Conservation (phyloP, 2,797 vertebrate genomes). For the Anolis apletophallus region DNA sequence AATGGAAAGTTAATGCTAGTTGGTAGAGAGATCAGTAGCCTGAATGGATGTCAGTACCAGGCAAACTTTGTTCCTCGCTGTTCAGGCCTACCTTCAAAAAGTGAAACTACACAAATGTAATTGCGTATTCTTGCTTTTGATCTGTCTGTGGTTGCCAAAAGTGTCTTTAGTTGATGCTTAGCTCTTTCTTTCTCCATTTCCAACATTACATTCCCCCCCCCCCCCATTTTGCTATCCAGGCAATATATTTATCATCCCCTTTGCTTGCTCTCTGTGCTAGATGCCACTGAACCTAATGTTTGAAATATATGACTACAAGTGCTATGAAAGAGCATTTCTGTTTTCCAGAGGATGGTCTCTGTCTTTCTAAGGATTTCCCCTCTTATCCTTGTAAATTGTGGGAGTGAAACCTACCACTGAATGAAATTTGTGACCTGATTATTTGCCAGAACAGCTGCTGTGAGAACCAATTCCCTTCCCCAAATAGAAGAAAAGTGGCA, state of each 20-base stretch:
- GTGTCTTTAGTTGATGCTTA: slow-evolving; percentile 53
- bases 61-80: neutral
- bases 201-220: slow-evolving; percentile 47
- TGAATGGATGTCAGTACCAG: neutral
- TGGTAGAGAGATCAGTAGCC: neutral
- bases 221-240: slow-evolving; percentile 56
- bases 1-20: neutral
- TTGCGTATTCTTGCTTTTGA: neutral
- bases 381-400: slow-evolving; percentile 44
- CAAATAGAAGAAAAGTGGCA: neutral
- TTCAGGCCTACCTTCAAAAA: slow-evolving; percentile 1
- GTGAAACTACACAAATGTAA: slow-evolving; percentile 32
- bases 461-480: neutral
- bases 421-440: slow-evolving; percentile 21
- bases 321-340: slow-evolving; percentile 45
- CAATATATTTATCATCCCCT: slow-evolving; percentile 59
- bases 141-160: slow-evolving; percentile 43
- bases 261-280: slow-evolving; percentile 51
- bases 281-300: slow-evolving; percentile 59
- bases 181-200: slow-evolving; percentile 27
- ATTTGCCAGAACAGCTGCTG: slow-evolving; percentile 41
- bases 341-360: slow-evolving; percentile 48
- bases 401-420: slow-evolving; percentile 46
- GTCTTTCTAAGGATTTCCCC: slow-evolving; percentile 54
- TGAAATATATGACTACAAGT: slow-evolving; percentile 57